phyloP scores from a whole-genome alignment of 2,888 invertebrate genomes.

The Pristionchus exspectatus region DNA sequence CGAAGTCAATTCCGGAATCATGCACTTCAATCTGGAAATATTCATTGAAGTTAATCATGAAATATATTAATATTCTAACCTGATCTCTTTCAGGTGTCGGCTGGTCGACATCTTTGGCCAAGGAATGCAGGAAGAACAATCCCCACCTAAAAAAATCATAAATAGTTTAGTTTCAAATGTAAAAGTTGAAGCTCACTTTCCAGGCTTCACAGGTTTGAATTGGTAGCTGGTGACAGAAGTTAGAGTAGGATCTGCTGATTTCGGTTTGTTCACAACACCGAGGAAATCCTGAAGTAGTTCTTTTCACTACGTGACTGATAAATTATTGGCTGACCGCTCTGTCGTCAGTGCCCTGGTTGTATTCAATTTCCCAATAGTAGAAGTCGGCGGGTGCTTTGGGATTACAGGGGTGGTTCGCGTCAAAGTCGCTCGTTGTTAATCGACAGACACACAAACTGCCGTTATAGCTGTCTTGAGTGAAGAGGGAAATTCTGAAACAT shows the following conservation, averaged over 20 bases:
- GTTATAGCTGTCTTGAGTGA: constrained; percentile 60
- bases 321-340: neutral
- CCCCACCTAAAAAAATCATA: constrained; percentile 64
- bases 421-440: constrained; percentile 29
- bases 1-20: constrained; percentile 52
- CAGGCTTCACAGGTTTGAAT: constrained; percentile 72
- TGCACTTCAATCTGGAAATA: neutral
- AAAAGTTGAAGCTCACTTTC: constrained; percentile 61
- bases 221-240: constrained; percentile 57
- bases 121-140: constrained; percentile 68
- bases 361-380: constrained; percentile 70
- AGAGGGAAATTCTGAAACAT: constrained; percentile 62
- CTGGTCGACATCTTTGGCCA: constrained; percentile 67
- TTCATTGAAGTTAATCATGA: neutral
- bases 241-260: neutral
- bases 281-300: neutral
- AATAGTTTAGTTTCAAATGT: neutral
- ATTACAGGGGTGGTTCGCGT: constrained; percentile 64
- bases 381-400: constrained; percentile 72
- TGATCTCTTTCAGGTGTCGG: constrained; percentile 60
- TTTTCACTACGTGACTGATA: too few species aligned
- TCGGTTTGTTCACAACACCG: neutral
- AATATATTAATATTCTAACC: constrained; percentile 55
- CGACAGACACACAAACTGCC: constrained; percentile 72
- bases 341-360: constrained; percentile 58